phyloP scores from a whole-genome alignment of 2,797 vertebrate genomes.

The Sciurus vulgaris region DNA sequence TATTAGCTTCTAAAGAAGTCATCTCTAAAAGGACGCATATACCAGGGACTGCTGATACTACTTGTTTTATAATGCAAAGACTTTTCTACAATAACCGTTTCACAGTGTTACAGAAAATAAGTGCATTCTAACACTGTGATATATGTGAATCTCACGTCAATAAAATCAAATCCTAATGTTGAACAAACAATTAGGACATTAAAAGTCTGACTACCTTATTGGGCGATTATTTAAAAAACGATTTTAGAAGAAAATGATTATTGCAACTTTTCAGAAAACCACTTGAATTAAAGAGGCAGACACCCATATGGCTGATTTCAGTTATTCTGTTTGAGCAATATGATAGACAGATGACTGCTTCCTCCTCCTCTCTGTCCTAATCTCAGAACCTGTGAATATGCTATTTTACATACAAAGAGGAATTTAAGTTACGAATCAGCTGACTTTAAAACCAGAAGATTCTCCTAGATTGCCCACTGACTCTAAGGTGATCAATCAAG shows the following conservation, averaged over 20 bases:
- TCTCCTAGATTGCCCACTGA: background rate
- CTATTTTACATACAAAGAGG: background rate
- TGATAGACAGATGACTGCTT: background rate
- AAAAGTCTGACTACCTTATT: background rate
- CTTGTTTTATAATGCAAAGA: constrained; percentile 27
- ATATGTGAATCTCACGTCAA: background rate
- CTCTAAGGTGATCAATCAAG: background rate
- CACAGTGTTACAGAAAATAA: background rate
- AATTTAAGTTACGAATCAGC: background rate
- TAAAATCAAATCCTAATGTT: constrained; percentile 36
- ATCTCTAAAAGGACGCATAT: background rate
- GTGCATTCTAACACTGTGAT: background rate
- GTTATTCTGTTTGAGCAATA: background rate
- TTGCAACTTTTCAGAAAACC: constrained; percentile 4
- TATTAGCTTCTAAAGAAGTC: constrained; percentile 49
- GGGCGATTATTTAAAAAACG: background rate
- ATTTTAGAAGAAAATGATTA: constrained; percentile 15
- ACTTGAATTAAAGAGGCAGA: background rate
- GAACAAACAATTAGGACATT: constrained; percentile 38
- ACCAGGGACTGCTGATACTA: constrained; percentile 1
- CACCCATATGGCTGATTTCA: background rate
- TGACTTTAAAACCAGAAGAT: background rate
- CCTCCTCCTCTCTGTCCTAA: background rate
- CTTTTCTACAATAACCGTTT: background rate
- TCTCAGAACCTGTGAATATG: background rate